Percentiles rank a stretch among this genome's conserved stretches.
Conservation (phyloP, 2,113 vertebrate genomes). For the Aptenodytes forsteri region DNA sequence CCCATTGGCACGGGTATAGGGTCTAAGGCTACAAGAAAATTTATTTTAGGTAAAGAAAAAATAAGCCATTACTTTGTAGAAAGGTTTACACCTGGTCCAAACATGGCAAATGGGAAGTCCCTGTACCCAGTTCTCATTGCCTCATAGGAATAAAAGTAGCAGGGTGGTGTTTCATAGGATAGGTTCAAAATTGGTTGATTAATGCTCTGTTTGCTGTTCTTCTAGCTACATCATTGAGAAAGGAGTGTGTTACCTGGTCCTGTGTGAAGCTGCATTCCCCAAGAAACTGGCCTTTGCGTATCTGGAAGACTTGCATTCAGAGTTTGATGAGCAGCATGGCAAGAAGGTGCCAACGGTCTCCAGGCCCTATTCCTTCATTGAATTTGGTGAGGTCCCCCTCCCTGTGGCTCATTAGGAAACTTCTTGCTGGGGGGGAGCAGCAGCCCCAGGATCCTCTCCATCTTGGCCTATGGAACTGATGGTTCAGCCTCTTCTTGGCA, state of each 20-base stretch:
- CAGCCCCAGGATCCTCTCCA: not conserved
- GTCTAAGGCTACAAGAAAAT: not conserved
- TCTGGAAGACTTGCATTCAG: slow-evolving; percentile 93
- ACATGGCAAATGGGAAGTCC: not conserved
- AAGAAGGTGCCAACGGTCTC: slow-evolving; percentile 95
- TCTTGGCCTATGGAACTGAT: not conserved
- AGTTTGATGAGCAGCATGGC: slow-evolving; percentile 97
- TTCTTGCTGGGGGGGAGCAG: not conserved
- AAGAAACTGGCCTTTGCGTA: slow-evolving; percentile 97
- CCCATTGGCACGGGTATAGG: not conserved
- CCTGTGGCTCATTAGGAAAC: not conserved
- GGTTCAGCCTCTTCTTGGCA: not conserved
- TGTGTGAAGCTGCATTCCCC: slow-evolving; percentile 93
- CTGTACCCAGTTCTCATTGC: not conserved
- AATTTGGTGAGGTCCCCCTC: slow-evolving; percentile 87
- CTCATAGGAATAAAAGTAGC: not conserved
- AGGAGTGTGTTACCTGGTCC: slow-evolving; percentile 93
- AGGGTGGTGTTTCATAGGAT: not conserved
- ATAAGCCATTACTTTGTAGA: not conserved
- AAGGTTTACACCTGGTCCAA: not conserved
- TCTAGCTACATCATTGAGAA: slow-evolving; percentile 93
- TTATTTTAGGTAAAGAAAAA: not conserved
- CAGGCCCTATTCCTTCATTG: slow-evolving; percentile 97
- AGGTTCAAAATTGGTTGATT: not conserved
- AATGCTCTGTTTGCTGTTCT: not conserved